A percentile compares a stretch with the other conserved stretches of the same genome.
Evolutionary conservation across 2,113 vertebrate genomes (phyloP).

Genomic region (Larimichthys crocea): DNA sequence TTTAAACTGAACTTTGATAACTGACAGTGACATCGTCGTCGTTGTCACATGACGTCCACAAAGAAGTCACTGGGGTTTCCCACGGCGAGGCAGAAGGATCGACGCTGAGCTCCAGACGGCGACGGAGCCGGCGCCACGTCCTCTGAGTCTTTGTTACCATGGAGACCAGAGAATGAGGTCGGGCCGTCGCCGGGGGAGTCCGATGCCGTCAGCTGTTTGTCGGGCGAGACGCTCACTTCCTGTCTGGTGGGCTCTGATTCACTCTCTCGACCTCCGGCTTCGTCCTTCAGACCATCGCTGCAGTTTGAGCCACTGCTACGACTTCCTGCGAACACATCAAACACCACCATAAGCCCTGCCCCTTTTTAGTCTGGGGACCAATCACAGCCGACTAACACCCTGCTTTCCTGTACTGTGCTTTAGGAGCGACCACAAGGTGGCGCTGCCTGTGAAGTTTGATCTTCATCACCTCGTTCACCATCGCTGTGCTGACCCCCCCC

Average conservation of each 20-base stretch:
- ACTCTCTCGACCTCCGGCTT: slow-evolving; percentile 81
- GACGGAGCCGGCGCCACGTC: slow-evolving; percentile 22
- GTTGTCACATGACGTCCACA: slow-evolving; percentile 88
- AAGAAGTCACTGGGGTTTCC: slow-evolving; percentile 98
- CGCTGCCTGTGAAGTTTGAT: too few relatives aligned
- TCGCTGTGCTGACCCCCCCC: slow-evolving; percentile 87
- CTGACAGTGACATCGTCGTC: background rate
- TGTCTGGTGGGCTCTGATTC: slow-evolving; percentile 87
- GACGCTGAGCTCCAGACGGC: slow-evolving; percentile 83
- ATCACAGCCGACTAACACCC: too few relatives aligned
- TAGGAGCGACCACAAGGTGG: too few relatives aligned
- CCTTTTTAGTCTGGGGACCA: too few relatives aligned
- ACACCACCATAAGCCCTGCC: background rate
- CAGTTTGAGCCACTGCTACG: slow-evolving; percentile 93
- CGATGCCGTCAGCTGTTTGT: background rate
- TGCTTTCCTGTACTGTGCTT: too few relatives aligned
- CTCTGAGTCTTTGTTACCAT: slow-evolving; percentile 79
- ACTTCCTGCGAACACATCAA: slow-evolving; percentile 84
- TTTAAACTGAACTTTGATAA: too few relatives aligned
- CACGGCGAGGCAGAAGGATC: slow-evolving; percentile 97
- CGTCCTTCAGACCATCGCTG: slow-evolving; percentile 83
- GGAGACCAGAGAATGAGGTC: slow-evolving; percentile 84
- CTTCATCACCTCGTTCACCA: slow-evolving; percentile 76
- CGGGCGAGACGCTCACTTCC: slow-evolving; percentile 81
- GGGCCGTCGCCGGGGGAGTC: slow-evolving; percentile 80